These are phyloP conservation scores for Cerastis rubricosa DNA, from an alignment of 2,888 invertebrate species.

Conservation along the genomic window DNA sequence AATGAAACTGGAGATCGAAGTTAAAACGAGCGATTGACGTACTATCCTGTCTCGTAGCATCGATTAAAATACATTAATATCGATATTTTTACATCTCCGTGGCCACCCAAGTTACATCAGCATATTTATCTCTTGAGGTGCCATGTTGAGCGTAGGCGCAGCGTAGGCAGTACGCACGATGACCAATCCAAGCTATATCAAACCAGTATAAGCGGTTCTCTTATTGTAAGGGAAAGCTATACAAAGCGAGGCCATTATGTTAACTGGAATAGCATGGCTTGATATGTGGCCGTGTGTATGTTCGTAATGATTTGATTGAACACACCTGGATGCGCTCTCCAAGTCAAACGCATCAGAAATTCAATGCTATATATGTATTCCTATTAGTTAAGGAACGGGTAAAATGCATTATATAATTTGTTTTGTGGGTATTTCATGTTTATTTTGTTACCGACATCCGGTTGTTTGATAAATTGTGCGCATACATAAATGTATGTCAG, in stretches of 20 bases:
- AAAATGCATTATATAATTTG: constrained; percentile 58
- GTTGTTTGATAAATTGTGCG: constrained; percentile 61
- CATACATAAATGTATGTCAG: constrained; percentile 56
- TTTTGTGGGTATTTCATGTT: constrained; percentile 63
- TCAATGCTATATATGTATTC: constrained; percentile 71
- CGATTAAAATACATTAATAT: constrained; percentile 65
- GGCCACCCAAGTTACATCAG: constrained; percentile 61
- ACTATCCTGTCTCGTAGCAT: constrained; percentile 63
- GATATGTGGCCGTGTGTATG: neutral
- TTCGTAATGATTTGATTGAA: constrained; percentile 44
- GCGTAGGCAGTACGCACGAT: constrained; percentile 27
- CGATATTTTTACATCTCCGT: constrained; percentile 50
- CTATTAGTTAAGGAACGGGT: constrained; percentile 74
- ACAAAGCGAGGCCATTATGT: neutral
- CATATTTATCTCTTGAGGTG: constrained; percentile 61
- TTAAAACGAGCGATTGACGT: constrained; percentile 62
- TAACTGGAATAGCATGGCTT: neutral
- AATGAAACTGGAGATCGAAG: constrained; percentile 21
- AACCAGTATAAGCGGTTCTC: neutral
- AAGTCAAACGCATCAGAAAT: constrained; percentile 79
- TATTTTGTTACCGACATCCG: constrained; percentile 71
- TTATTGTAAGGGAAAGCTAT: neutral
- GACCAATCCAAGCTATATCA: neutral
- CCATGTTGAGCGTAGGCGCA: constrained; percentile 39
- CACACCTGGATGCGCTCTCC: constrained; percentile 82